These are phyloP conservation scores for Apis cerana DNA, from an alignment of 1,140 invertebrate genomes.

Conservation along the genomic window DNA sequence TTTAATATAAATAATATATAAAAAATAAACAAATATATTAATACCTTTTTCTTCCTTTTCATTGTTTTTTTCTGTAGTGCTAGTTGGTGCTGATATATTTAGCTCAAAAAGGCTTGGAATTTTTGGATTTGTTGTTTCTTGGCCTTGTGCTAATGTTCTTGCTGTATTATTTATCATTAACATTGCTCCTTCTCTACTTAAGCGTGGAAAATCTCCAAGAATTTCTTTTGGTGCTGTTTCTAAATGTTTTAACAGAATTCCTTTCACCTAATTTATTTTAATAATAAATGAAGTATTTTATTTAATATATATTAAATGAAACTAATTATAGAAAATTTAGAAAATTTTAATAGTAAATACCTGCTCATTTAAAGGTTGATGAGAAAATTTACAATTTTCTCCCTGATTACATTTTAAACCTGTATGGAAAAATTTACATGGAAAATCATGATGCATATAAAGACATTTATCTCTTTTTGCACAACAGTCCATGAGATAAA, in stretches of 20 bases:
- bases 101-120: conserved; percentile 79
- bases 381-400: conserved; percentile 96
- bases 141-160: conserved; percentile 83
- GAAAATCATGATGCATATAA: conserved; percentile 98
- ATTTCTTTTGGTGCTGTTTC: conserved; percentile 95
- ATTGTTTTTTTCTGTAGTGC: conserved; percentile 56
- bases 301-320: conserved; percentile 73
- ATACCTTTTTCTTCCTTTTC: conserved; percentile 76
- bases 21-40: conserved; percentile 21
- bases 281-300: not conserved
- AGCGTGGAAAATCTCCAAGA: conserved; percentile 91
- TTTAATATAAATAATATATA: not conserved
- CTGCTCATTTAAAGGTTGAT: conserved; percentile 88
- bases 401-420: conserved; percentile 91
- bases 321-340: not conserved
- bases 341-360: conserved; percentile 75
- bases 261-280: conserved; percentile 70
- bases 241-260: conserved; percentile 87
- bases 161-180: conserved; percentile 87
- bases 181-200: conserved; percentile 88
- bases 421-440: conserved; percentile 98
- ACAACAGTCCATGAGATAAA: conserved; percentile 97
- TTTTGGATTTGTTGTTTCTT: conserved; percentile 72
- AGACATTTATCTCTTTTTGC: conserved; percentile 97
- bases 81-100: conserved; percentile 68